These are phyloP conservation scores for Melieria picta DNA, from an alignment of 2,888 invertebrate genomes.

Conservation along the genomic window DNA sequence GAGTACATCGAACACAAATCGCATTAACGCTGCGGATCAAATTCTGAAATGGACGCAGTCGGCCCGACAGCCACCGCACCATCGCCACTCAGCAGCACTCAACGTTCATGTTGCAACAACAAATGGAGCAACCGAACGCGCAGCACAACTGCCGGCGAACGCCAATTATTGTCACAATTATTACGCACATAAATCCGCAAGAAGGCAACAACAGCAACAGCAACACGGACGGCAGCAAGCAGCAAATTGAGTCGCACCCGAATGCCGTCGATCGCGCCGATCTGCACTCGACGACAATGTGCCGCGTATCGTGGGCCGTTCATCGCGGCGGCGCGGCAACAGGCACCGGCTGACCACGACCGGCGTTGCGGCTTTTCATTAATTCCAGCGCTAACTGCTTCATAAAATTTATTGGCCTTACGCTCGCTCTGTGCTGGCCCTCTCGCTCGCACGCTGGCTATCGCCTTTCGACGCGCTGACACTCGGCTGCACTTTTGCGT, in stretches of 20 bases:
- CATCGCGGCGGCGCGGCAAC: neutral
- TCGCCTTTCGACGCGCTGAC: neutral
- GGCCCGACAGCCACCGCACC: too few relatives aligned
- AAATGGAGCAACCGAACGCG: too few relatives aligned
- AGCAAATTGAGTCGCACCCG: slow-evolving; percentile 23
- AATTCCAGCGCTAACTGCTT: slow-evolving; percentile 55
- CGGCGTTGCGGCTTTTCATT: slow-evolving; percentile 50
- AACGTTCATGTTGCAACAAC: too few relatives aligned
- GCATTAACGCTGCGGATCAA: too few relatives aligned
- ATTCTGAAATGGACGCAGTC: too few relatives aligned
- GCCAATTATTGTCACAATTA: slow-evolving; percentile 56
- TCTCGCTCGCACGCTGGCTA: neutral
- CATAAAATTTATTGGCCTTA: slow-evolving; percentile 54
- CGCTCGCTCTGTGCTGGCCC: neutral
- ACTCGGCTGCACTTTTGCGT: slow-evolving; percentile 14
- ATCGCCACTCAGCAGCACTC: too few relatives aligned
- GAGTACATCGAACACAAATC: too few relatives aligned
- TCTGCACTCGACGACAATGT: neutral
- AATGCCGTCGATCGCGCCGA: neutral
- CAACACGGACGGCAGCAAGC: neutral
- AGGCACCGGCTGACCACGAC: neutral
- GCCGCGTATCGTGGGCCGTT: neutral
- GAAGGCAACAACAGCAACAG: neutral
- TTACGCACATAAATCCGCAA: slow-evolving; percentile 59
- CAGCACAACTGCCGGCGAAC: slow-evolving; percentile 13